These are phyloP conservation scores for Temnothorax nylanderi DNA, from an alignment of 1,140 invertebrate species.

Conservation along the genomic window DNA sequence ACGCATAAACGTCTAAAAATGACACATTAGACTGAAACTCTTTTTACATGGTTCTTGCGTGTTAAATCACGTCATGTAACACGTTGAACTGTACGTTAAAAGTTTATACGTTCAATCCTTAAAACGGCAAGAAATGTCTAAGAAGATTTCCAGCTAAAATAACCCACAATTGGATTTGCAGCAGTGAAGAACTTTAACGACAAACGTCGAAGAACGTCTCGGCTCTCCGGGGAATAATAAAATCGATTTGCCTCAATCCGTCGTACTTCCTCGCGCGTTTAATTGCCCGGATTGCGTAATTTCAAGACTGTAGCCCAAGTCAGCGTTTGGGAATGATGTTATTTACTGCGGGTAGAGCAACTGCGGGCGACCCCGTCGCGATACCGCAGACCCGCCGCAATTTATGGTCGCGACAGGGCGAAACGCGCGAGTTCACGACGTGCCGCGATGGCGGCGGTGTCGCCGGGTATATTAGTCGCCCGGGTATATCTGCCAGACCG, in stretches of 20 bases:
- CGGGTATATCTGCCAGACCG: slow-evolving; percentile 35
- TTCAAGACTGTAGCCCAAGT: slow-evolving; percentile 36
- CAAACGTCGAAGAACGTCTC: background rate
- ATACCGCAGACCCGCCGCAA: slow-evolving; percentile 42
- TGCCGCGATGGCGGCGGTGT: slow-evolving; percentile 14
- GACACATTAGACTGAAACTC: too few species aligned
- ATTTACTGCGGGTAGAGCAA: slow-evolving; percentile 28
- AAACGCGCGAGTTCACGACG: slow-evolving; percentile 30
- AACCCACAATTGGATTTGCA: too few species aligned
- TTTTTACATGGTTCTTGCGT: too few species aligned
- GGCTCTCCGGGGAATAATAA: too few species aligned
- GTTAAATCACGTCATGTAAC: too few species aligned
- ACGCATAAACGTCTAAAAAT: too few species aligned
- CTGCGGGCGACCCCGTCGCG: slow-evolving; percentile 29
- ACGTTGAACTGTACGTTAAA: too few species aligned
- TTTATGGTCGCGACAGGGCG: slow-evolving; percentile 48
- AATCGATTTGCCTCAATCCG: background rate
- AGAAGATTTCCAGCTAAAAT: too few species aligned
- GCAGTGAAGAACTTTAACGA: too few species aligned
- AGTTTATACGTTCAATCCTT: too few species aligned
- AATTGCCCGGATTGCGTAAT: slow-evolving; percentile 14
- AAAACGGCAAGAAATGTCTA: too few species aligned
- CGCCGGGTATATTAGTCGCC: slow-evolving; percentile 41
- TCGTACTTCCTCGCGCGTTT: background rate
- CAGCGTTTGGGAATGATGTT: slow-evolving; percentile 50